Percentiles rank a stretch among this genome's conserved stretches.
These are phyloP conservation scores for Struthio camelus DNA, from an alignment of 2,113 vertebrate genomes.

Conservation along the genomic window DNA sequence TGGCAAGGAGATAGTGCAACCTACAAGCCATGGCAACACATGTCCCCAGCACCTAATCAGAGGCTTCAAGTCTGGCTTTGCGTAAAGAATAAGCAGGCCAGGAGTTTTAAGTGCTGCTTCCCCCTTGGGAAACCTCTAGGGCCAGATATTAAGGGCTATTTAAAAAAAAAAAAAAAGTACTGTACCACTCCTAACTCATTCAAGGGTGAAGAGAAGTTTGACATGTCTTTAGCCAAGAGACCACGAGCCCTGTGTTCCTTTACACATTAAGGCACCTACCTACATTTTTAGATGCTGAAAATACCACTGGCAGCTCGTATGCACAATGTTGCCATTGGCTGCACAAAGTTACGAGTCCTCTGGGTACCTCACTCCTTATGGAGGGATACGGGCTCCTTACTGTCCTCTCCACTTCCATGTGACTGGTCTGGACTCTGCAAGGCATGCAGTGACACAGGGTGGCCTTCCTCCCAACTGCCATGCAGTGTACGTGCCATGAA, in stretches of 20 bases:
- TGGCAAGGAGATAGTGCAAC: not conserved
- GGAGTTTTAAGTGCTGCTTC: not conserved
- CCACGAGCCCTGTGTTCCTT: not conserved
- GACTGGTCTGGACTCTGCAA: not conserved
- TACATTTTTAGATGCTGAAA: not conserved
- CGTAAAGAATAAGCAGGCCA: not conserved
- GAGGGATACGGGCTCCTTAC: not conserved
- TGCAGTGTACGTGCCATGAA: too few relatives aligned
- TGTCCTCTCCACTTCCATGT: not conserved
- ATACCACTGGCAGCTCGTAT: not conserved
- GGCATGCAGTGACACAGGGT: not conserved
- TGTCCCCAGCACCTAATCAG: not conserved
- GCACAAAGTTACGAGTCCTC: not conserved
- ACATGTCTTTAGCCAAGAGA: not conserved
- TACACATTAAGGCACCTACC: not conserved
- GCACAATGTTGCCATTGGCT: not conserved
- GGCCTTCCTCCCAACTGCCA: not conserved
- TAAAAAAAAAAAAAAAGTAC: not conserved
- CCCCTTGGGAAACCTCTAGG: not conserved
- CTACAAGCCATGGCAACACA: not conserved
- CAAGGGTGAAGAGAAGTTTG: not conserved
- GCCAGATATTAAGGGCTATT: not conserved
- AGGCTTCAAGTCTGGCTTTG: not conserved
- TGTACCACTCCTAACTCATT: not conserved
- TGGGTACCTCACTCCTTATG: not conserved